Conservation (phyloP, 1,140 invertebrate genomes). For the Calliopsis andreniformis region DNA sequence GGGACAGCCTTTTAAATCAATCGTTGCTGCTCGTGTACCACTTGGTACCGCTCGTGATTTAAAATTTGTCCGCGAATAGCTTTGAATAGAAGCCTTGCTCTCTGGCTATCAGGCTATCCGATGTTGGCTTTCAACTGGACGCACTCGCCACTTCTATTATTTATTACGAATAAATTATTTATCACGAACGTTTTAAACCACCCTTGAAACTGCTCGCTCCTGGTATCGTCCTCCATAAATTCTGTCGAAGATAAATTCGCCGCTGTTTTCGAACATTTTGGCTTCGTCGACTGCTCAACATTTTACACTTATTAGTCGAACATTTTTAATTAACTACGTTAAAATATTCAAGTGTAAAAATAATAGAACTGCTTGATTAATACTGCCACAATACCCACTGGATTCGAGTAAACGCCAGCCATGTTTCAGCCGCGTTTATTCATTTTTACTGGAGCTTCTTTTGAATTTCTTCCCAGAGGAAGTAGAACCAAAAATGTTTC, state of each 20-base stretch:
- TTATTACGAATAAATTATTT: conserved; percentile 14
- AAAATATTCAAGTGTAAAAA: neutral
- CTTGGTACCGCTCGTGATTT: neutral
- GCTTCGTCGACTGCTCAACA: neutral
- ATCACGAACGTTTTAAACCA: neutral
- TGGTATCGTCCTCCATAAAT: neutral
- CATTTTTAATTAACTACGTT: neutral
- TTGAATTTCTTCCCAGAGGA: too few relatives aligned
- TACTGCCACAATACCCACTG: too few relatives aligned
- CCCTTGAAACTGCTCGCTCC: neutral
- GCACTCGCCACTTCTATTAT: conserved; percentile 3
- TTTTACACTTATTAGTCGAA: neutral
- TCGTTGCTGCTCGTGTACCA: conserved; percentile 5
- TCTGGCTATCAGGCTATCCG: too few relatives aligned
- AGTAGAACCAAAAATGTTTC: too few relatives aligned
- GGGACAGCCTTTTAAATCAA: conserved; percentile 42
- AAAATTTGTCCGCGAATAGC: conserved; percentile 18
- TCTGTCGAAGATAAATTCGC: neutral
- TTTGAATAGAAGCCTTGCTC: neutral
- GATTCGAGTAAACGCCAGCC: too few relatives aligned
- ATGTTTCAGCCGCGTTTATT: too few relatives aligned
- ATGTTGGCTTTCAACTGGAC: neutral
- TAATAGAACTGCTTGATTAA: neutral
- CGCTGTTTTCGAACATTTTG: neutral
- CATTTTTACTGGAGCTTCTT: too few relatives aligned